Percentiles rank a stretch among this genome's conserved stretches.
These are phyloP conservation scores for Trachelus troglodyta DNA, from an alignment of 2,888 invertebrate genomes.

Conservation along the genomic window DNA sequence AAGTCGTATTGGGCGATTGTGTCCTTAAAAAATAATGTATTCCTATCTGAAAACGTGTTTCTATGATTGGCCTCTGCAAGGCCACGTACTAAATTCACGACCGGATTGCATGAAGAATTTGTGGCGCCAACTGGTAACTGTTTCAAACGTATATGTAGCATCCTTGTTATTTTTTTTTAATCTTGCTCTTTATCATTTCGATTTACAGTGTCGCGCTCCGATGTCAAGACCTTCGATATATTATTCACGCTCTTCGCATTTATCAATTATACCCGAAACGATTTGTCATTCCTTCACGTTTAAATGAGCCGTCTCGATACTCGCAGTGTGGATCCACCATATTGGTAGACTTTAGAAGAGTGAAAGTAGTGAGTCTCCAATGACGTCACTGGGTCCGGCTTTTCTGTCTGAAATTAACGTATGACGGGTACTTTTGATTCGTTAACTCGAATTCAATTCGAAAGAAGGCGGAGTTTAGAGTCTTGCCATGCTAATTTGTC, in stretches of 20 bases:
- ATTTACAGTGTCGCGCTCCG: not conserved
- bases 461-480: not conserved
- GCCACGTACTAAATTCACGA: not conserved
- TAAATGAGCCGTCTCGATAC: not conserved
- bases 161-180: not conserved
- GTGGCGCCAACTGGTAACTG: not conserved
- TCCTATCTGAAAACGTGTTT: not conserved
- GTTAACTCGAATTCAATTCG: not conserved
- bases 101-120: not conserved
- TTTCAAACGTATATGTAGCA: not conserved
- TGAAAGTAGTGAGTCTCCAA: conserved; percentile 45
- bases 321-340: not conserved
- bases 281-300: not conserved
- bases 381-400: conserved; percentile 54
- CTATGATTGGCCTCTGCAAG: not conserved
- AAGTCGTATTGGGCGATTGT: not conserved
- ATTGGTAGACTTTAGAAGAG: conserved; percentile 24
- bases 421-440: conserved; percentile 20
- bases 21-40: conserved; percentile 1
- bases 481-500: not conserved
- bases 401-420: conserved; percentile 43
- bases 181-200: not conserved
- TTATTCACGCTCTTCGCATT: not conserved
- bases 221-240: not conserved
- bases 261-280: not conserved